Evolutionary conservation across 1,140 invertebrate species (phyloP), one percentile per base, ranked within the genome.

Genomic region (Capitella teleta): DNA sequence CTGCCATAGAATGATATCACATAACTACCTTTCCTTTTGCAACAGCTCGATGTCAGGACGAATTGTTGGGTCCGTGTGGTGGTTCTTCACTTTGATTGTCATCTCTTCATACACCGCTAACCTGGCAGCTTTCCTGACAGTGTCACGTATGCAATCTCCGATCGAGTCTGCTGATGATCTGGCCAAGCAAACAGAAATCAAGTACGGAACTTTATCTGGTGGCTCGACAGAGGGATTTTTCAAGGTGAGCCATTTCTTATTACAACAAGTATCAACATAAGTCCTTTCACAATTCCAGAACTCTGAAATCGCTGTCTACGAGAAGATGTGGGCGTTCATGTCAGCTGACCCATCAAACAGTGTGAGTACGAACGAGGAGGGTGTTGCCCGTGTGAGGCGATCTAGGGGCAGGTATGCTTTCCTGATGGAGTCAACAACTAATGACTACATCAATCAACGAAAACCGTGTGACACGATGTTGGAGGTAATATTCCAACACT

Each of bases 281-380:
- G 36, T 37, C 14, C 12, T 21, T 18, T 24, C n/a, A 16, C n/a
- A 5, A 26, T 44, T 44, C 21, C 72, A 89, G 86, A 80, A 81
- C 63, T 93, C 90, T 2, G 86, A 89, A 62, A 88, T 93, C 47
- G 80, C 81, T 36, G 80, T 90, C 2, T 94, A 95, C 72, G 82
- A 80, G 63, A 82, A 85, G 66, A 96, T 96, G 92, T 93, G 88
- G 86, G 83, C 90, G 60, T 93, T 87, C 61, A 94, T 95, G 91
- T 28, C 37, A 12, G 44, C 56, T 2, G 52, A 82, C 37, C 88
- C 89, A 0, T 79, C 79, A 0, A 87, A 92, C 0, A 92, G 90
- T 57, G 83, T 85, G 0, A 77, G 78, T 25, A 79, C 70, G 19
- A 91, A 89, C 54, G 75, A 80, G 8, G 87, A 92, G 64, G 93